phyloP scores from a whole-genome alignment of 2,797 vertebrate genomes.

The Spinus olivaceus region DNA sequence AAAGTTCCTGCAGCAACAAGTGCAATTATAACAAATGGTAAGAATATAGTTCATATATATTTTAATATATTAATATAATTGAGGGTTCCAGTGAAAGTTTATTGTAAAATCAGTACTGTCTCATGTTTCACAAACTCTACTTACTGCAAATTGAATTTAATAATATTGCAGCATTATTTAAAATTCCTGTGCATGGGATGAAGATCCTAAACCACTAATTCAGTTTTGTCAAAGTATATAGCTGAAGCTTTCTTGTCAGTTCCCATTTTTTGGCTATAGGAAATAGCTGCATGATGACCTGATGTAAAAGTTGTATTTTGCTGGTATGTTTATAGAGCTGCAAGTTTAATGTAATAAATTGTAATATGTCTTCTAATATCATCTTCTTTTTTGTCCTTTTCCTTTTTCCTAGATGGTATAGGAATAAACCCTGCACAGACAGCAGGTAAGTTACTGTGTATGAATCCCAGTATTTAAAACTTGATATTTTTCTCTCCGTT shows the following conservation, averaged over 20 bases:
- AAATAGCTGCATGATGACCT: not conserved
- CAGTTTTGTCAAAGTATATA: not conserved
- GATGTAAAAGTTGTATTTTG: not conserved
- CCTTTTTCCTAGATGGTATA: constrained; percentile 85
- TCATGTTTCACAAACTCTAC: not conserved
- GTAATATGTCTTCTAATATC: not conserved
- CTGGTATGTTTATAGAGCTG: not conserved
- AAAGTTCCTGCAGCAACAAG: constrained; percentile 96
- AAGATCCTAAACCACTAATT: not conserved
- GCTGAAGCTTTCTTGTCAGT: not conserved
- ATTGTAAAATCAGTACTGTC: not conserved
- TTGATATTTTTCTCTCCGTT: not conserved
- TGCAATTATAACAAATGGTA: constrained; percentile 98
- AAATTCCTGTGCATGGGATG: not conserved
- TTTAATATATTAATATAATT: not conserved
- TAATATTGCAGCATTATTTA: not conserved
- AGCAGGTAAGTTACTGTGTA: constrained; percentile 83
- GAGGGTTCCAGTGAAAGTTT: not conserved
- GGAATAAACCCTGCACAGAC: constrained; percentile 98
- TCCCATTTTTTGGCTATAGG: not conserved
- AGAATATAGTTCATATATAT: constrained; percentile 48
- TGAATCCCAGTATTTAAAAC: not conserved
- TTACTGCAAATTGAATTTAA: not conserved
- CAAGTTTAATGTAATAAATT: not conserved
- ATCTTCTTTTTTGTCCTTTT: not conserved